phyloP scores from a whole-genome alignment of 2,888 invertebrate species.

The Acrocyrtus sp. region DNA sequence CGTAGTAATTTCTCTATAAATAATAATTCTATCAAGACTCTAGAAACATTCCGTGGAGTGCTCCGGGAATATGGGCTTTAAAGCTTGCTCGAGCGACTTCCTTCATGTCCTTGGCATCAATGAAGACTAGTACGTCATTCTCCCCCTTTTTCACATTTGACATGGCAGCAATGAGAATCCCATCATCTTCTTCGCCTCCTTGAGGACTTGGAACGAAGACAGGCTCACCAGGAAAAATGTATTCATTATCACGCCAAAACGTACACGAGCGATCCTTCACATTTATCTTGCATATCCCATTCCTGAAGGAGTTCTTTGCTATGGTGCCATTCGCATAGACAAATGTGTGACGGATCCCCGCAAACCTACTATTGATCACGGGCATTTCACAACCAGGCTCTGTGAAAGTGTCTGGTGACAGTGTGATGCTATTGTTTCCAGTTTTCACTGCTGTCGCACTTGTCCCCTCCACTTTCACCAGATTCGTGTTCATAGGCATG shows the following conservation, averaged over 20 bases:
- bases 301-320: constrained; percentile 64
- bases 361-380: constrained; percentile 67
- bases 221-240: constrained; percentile 67
- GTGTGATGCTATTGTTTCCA: constrained; percentile 62
- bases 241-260: constrained; percentile 52
- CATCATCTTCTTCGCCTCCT: constrained; percentile 68
- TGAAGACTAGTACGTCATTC: constrained; percentile 65
- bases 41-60: constrained; percentile 64
- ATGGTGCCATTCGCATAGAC: constrained; percentile 68
- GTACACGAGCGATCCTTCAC: constrained; percentile 27
- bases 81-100: constrained; percentile 66
- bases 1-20: too few relatives aligned
- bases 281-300: constrained; percentile 64
- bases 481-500: constrained; percentile 64
- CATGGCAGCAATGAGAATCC: constrained; percentile 65
- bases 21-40: too few relatives aligned
- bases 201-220: constrained; percentile 66
- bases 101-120: constrained; percentile 66
- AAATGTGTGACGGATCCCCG: constrained; percentile 67
- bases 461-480: constrained; percentile 65
- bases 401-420: constrained; percentile 62
- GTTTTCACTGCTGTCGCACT: constrained; percentile 66
- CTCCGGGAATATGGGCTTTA: constrained; percentile 63
- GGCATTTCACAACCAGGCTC: constrained; percentile 68
- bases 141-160: constrained; percentile 63